Evolutionary conservation across 2,113 vertebrate species (phyloP).

Genomic region (Grammomys dolichurus): DNA sequence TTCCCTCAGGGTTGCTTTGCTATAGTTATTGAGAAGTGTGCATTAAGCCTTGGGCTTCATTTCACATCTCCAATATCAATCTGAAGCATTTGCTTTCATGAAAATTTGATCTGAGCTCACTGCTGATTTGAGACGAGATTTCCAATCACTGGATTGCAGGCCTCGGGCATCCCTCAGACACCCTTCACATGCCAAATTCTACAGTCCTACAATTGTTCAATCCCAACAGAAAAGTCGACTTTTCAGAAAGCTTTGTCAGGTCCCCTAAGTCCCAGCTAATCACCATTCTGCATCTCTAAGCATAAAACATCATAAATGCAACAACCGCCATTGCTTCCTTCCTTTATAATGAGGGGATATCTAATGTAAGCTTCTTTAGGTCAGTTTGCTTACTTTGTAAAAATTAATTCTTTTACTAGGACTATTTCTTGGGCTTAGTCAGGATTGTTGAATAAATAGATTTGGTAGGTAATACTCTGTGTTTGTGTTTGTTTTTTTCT

Average conservation of each 20-base stretch:
- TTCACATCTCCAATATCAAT: constrained; percentile 47
- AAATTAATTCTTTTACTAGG: neutral
- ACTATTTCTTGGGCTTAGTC: constrained; percentile 1
- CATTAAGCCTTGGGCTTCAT: constrained; percentile 34
- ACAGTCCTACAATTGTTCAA: constrained; percentile 10
- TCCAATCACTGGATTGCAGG: neutral
- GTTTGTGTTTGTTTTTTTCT: neutral
- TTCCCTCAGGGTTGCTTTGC: constrained; percentile 23
- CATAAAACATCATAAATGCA: neutral
- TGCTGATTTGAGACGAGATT: constrained; percentile 50
- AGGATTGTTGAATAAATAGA: neutral
- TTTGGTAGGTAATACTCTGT: neutral
- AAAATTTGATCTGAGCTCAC: constrained; percentile 55
- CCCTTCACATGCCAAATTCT: neutral
- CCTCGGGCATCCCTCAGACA: neutral
- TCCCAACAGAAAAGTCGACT: neutral
- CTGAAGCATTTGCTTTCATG: constrained; percentile 52
- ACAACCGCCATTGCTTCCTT: neutral
- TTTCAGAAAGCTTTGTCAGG: neutral
- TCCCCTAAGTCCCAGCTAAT: neutral
- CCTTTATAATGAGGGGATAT: neutral
- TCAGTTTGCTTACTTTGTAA: neutral
- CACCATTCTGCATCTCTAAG: neutral
- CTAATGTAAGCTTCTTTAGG: neutral
- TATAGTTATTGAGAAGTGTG: constrained; percentile 46